A percentile compares a stretch with the other conserved stretches of the same genome.
These are phyloP conservation scores for Oikopleura dioica DNA, from an alignment of 23 tunicate genomes.

Conservation along the genomic window DNA sequence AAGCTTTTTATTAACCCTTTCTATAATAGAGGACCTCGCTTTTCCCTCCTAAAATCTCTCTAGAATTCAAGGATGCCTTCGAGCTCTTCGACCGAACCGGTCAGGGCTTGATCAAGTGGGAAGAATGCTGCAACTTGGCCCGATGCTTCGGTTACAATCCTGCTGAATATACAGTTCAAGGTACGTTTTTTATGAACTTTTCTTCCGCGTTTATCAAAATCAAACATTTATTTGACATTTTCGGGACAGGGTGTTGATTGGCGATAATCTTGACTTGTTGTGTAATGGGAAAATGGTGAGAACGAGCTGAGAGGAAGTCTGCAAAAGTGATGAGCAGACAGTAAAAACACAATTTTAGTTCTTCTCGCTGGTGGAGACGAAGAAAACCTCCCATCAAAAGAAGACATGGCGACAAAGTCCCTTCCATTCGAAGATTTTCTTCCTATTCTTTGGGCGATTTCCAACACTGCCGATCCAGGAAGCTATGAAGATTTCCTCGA, in stretches of 20 bases:
- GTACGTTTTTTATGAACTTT: no score
- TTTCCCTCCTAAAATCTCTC: no score
- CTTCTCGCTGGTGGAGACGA: conserved; percentile 11
- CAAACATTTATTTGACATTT: no score
- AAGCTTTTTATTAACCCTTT: no score
- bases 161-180: neutral
- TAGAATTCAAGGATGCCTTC: conserved; percentile 14
- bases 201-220: no score
- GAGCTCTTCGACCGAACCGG: conserved; percentile 4
- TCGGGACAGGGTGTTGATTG: no score
- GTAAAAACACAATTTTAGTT: no score
- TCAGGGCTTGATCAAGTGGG: neutral
- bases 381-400: neutral
- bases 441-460: conserved; percentile 2
- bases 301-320: no score
- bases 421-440: neutral
- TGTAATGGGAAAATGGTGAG: no score
- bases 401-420: neutral
- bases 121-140: neutral
- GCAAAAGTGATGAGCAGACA: no score
- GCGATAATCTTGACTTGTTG: no score
- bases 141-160: conserved; percentile 12
- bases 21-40: no score
- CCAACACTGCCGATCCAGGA: conserved; percentile 6
- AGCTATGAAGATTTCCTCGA: neutral